Percentiles rank a stretch among this genome's conserved stretches.
Evolutionary conservation across 2,113 vertebrate genomes (phyloP).

Genomic region (Indicator indicator): DNA sequence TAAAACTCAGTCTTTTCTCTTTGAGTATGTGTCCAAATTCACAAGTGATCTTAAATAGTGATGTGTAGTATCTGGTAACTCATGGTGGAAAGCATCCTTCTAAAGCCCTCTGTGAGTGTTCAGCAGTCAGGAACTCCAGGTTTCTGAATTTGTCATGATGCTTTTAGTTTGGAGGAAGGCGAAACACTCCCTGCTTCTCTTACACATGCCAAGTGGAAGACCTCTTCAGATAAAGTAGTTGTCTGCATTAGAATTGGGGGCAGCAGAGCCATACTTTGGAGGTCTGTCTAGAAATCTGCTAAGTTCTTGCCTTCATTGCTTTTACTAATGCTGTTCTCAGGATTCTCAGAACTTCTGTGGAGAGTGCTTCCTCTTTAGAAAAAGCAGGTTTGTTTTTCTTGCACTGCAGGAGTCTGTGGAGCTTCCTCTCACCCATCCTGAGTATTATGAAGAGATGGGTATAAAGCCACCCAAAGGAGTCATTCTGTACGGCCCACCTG

Average conservation of each 20-base stretch:
- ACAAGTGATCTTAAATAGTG: neutral
- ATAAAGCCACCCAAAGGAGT: slow-evolving; percentile 99
- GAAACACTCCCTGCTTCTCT: neutral
- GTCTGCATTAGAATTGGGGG: neutral
- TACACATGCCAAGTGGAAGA: neutral
- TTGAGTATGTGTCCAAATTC: neutral
- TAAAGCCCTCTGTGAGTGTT: neutral
- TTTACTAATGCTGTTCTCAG: neutral
- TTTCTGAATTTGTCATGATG: neutral
- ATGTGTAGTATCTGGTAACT: neutral
- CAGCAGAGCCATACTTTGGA: neutral
- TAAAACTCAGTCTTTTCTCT: neutral
- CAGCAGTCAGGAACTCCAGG: neutral
- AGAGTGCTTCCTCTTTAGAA: neutral
- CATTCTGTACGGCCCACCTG: slow-evolving; percentile 94
- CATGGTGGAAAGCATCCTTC: neutral
- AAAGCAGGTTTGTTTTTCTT: neutral
- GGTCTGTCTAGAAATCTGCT: neutral
- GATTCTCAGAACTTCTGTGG: neutral
- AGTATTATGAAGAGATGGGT: slow-evolving; percentile 99
- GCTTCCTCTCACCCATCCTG: slow-evolving; percentile 96
- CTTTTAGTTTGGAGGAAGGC: neutral
- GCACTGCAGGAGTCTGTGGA: slow-evolving; percentile 92
- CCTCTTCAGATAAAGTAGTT: neutral
- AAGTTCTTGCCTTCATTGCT: neutral